Percentiles rank a stretch among this genome's conserved stretches.
These are phyloP conservation scores for Lepus americanus DNA, from an alignment of 2,113 vertebrate species.

Conservation along the genomic window DNA sequence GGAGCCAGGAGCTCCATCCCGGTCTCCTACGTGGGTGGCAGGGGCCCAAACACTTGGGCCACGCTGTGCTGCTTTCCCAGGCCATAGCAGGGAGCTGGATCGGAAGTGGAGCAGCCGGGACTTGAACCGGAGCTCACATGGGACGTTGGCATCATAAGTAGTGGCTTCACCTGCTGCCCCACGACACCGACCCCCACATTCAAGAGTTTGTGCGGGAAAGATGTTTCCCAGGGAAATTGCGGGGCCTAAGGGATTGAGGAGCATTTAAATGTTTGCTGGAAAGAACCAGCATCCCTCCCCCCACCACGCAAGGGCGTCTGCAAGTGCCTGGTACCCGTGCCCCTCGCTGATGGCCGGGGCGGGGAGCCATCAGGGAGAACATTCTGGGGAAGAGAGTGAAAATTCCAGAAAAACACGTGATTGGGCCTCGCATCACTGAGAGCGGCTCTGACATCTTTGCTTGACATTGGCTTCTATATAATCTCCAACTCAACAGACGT, in stretches of 20 bases:
- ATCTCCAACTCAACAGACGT: not conserved
- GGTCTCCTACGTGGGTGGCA: too few relatives aligned
- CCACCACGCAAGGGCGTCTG: not conserved
- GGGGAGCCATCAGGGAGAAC: fast-evolving
- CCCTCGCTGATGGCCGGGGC: too few relatives aligned
- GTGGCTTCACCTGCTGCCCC: too few relatives aligned
- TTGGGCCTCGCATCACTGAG: fast-evolving
- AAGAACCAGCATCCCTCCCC: not conserved
- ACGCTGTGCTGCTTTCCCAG: too few relatives aligned
- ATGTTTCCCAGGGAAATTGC: not conserved
- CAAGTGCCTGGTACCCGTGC: fast-evolving
- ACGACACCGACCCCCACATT: too few relatives aligned
- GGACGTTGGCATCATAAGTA: too few relatives aligned
- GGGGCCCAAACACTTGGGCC: too few relatives aligned
- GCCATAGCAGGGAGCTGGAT: too few relatives aligned
- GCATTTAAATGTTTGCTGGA: not conserved
- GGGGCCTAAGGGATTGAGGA: not conserved
- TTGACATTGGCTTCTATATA: not conserved
- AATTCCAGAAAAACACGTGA: too few relatives aligned
- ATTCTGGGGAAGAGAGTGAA: not conserved
- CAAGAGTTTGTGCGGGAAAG: not conserved
- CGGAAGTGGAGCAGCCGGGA: too few relatives aligned
- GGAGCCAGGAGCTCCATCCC: too few relatives aligned
- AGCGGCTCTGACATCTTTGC: not conserved
- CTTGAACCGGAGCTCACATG: too few relatives aligned